These are phyloP conservation scores for Zaprionus camerounensis DNA, from an alignment of 1,140 invertebrate genomes.

Conservation along the genomic window DNA sequence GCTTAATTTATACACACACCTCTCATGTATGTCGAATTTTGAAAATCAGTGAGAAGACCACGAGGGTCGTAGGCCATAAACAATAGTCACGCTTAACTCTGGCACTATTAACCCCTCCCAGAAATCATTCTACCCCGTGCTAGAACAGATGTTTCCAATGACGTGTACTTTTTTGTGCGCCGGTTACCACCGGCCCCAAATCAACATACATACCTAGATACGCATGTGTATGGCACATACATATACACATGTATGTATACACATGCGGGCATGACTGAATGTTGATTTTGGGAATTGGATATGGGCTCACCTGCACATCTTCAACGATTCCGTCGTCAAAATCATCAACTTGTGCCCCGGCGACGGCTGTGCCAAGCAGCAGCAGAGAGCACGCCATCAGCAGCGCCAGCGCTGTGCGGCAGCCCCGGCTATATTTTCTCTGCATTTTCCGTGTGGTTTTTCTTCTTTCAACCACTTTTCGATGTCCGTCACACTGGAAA, in stretches of 20 bases:
- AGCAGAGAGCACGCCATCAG: slow-evolving; percentile 44
- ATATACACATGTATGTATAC: background rate
- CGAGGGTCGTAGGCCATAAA: slow-evolving; percentile 25
- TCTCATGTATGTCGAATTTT: slow-evolving; percentile 1
- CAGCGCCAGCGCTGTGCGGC: slow-evolving; percentile 62
- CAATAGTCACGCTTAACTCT: slow-evolving; percentile 15
- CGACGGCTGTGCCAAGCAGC: slow-evolving; percentile 30
- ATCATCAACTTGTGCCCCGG: slow-evolving; percentile 56
- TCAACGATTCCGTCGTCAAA: slow-evolving; percentile 77
- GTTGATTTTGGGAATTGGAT: slow-evolving; percentile 7
- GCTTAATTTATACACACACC: slow-evolving; percentile 21
- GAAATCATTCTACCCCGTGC: background rate
- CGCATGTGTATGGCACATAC: background rate
- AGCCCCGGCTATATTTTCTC: slow-evolving; percentile 51
- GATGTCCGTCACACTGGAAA: background rate
- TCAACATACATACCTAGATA: slow-evolving; percentile 2
- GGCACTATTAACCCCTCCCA: slow-evolving; percentile 17
- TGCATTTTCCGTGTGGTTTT: slow-evolving; percentile 54
- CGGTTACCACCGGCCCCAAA: slow-evolving; percentile 40
- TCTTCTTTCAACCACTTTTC: slow-evolving; percentile 40
- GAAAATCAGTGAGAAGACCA: slow-evolving; percentile 1
- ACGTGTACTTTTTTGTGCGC: slow-evolving; percentile 74
- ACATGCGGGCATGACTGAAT: slow-evolving; percentile 2
- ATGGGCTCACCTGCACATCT: slow-evolving; percentile 68
- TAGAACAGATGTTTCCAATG: slow-evolving; percentile 60